Conservation (phyloP, 2,113 vertebrate species). For the Gopherus evgoodei region DNA sequence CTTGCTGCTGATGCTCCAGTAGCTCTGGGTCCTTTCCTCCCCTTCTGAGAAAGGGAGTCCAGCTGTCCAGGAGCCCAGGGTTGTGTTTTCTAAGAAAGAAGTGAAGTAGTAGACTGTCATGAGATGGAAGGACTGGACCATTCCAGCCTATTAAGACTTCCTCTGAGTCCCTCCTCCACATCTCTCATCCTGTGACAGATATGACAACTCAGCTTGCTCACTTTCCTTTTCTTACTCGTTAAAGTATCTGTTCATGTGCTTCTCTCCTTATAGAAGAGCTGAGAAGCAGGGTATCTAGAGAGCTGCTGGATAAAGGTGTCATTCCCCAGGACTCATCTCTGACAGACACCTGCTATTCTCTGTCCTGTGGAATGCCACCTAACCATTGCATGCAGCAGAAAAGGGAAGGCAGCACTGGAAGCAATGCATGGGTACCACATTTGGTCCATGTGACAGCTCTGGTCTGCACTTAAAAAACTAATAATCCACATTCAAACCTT, state of each 20-base stretch:
- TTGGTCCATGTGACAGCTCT: background rate
- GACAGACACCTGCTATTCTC: rapidly evolving
- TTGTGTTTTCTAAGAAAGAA: background rate
- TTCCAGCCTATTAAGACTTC: background rate
- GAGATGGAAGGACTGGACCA: background rate
- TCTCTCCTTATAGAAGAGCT: background rate
- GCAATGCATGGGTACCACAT: background rate
- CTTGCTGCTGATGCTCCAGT: background rate
- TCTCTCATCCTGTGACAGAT: background rate
- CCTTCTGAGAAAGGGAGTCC: background rate
- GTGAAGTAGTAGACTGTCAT: background rate
- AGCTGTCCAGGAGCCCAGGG: background rate
- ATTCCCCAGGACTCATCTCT: rapidly evolving
- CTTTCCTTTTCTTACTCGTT: background rate
- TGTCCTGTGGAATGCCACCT: background rate
- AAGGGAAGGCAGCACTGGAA: rapidly evolving
- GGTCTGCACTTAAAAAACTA: background rate
- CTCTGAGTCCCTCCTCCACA: background rate
- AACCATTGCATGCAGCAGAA: background rate
- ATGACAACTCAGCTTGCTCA: background rate
- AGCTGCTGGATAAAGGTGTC: rapidly evolving
- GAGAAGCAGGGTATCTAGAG: background rate
- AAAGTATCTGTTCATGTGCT: background rate
- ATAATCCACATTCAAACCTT: background rate
- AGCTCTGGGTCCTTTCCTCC: background rate